Evolutionary conservation across 1,140 invertebrate species (phyloP).

Genomic region (Zophobas morio): DNA sequence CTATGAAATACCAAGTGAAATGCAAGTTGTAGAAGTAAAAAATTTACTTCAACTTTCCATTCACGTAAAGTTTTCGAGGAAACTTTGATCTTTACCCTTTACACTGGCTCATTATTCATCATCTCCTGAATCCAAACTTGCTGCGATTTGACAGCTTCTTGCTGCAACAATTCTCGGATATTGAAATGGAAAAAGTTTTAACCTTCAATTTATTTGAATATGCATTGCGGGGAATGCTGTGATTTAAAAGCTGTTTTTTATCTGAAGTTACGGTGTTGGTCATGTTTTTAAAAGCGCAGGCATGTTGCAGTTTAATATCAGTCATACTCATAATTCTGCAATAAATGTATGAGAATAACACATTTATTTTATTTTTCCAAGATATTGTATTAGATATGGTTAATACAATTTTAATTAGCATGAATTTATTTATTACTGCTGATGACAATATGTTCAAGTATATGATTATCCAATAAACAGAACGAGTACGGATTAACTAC

Average conservation of each 20-base stretch:
- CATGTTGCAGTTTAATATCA: too few species aligned
- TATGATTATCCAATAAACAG: too few species aligned
- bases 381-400: too few species aligned
- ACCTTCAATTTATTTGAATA: slow-evolving; percentile 26
- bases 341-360: too few species aligned
- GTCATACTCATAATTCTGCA: too few species aligned
- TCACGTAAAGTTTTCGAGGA: slow-evolving; percentile 22
- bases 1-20: slow-evolving; percentile 41
- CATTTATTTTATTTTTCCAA: too few species aligned
- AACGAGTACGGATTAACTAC: too few species aligned
- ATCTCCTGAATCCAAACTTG: slow-evolving; percentile 10
- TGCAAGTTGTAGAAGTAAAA: slow-evolving; percentile 21
- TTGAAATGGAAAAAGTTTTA: slow-evolving; percentile 36
- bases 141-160: slow-evolving; percentile 21
- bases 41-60: slow-evolving; percentile 20
- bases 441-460: too few species aligned
- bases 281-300: too few species aligned
- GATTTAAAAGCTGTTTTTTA: background rate
- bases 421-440: too few species aligned
- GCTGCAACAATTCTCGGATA: slow-evolving; percentile 18
- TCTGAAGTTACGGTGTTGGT: too few species aligned
- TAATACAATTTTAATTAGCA: too few species aligned
- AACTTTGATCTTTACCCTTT: slow-evolving; percentile 28
- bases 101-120: slow-evolving; percentile 34
- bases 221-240: background rate